These are phyloP conservation scores for Lagodon rhomboides DNA, from an alignment of 2,797 vertebrate species.

Conservation along the genomic window DNA sequence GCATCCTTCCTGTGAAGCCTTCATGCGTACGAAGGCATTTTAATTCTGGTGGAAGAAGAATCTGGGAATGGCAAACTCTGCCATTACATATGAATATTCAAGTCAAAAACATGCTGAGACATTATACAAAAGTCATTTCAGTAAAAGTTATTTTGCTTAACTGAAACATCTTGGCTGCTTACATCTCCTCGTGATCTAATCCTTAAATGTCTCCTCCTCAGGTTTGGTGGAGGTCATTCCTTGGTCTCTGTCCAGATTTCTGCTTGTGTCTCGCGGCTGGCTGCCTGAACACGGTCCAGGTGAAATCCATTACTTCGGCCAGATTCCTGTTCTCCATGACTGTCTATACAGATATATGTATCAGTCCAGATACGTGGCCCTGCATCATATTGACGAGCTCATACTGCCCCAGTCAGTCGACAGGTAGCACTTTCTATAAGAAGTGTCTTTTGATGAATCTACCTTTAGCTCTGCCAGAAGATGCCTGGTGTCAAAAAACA, in stretches of 20 bases:
- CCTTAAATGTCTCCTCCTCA: constrained; percentile 9
- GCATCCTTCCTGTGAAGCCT: too few relatives aligned
- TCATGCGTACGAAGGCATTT: too few relatives aligned
- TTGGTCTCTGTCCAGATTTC: constrained; percentile 56
- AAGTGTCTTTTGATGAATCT: background rate
- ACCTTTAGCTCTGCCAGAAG: too few relatives aligned
- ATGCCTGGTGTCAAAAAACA: background rate
- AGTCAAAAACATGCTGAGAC: too few relatives aligned
- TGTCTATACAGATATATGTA: constrained; percentile 83
- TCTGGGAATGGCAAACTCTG: too few relatives aligned
- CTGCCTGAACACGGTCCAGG: constrained; percentile 7
- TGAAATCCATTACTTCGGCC: constrained; percentile 79
- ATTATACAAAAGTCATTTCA: too few relatives aligned
- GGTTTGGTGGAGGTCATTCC: constrained; percentile 76
- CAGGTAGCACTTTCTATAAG: constrained; percentile 32
- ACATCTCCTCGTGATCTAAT: too few relatives aligned
- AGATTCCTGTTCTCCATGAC: constrained; percentile 77
- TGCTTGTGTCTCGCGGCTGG: constrained; percentile 62
- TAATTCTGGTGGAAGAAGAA: too few relatives aligned
- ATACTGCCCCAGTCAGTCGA: constrained; percentile 69
- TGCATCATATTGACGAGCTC: constrained; percentile 79
- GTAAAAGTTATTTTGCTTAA: too few relatives aligned
- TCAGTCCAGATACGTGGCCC: constrained; percentile 70
- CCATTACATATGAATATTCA: too few relatives aligned
- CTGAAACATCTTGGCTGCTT: background rate